phyloP scores from a whole-genome alignment of 2,797 vertebrate genomes.

The Nothura maculosa region DNA sequence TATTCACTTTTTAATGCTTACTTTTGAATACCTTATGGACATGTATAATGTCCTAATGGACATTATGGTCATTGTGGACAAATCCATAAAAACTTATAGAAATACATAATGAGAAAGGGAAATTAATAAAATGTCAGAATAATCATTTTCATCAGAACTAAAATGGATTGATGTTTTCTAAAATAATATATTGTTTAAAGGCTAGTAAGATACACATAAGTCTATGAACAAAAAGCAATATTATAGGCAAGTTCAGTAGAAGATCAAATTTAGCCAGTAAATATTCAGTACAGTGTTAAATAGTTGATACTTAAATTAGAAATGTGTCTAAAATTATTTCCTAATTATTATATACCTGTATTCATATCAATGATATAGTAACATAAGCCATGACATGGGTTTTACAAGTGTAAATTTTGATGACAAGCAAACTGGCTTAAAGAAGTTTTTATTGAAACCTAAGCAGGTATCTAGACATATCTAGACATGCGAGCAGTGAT shows the following conservation, averaged over 20 bases:
- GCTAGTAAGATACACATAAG: not conserved
- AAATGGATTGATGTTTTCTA: not conserved
- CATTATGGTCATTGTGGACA: no score
- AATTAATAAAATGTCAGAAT: not conserved
- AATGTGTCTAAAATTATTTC: not conserved
- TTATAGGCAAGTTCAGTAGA: not conserved
- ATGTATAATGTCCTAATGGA: not conserved
- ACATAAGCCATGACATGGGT: not conserved
- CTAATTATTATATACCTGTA: not conserved
- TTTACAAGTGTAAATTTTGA: not conserved
- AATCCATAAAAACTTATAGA: not conserved
- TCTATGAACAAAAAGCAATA: not conserved
- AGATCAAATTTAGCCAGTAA: not conserved
- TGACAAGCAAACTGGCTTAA: not conserved
- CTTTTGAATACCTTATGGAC: not conserved
- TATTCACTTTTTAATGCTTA: not conserved
- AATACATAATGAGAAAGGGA: not conserved
- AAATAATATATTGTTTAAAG: not conserved
- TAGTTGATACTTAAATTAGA: not conserved
- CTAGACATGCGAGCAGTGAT: not conserved
- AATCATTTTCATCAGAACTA: not conserved
- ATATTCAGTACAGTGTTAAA: not conserved
- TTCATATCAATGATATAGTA: rapidly evolving
- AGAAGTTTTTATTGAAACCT: not conserved
- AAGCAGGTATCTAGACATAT: not conserved